Evolutionary conservation across 2,888 invertebrate genomes (phyloP).

Genomic region (Heteropelma amictum): DNA sequence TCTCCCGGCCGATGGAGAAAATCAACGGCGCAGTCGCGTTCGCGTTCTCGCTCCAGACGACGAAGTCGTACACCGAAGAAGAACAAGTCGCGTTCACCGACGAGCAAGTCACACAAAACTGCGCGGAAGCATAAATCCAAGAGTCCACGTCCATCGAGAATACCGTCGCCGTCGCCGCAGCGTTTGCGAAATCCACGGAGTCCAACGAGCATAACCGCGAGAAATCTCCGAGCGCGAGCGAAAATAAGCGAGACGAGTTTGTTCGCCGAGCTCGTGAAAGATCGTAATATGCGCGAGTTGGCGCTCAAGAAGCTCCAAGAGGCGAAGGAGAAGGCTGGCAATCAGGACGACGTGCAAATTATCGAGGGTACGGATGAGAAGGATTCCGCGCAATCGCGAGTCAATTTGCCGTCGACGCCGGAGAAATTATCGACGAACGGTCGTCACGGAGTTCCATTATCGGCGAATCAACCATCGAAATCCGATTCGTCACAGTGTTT

Average conservation of each 20-base stretch:
- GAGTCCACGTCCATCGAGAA: slow-evolving; percentile 76
- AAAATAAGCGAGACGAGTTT: slow-evolving; percentile 94
- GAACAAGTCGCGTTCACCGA: slow-evolving; percentile 76
- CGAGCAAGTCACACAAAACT: slow-evolving; percentile 72
- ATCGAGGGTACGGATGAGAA: slow-evolving; percentile 74
- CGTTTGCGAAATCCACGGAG: slow-evolving; percentile 69
- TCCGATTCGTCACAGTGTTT: slow-evolving; percentile 71
- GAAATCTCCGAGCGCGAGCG: slow-evolving; percentile 79
- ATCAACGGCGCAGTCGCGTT: slow-evolving; percentile 72
- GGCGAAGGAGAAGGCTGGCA: slow-evolving; percentile 81
- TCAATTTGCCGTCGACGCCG: slow-evolving; percentile 48
- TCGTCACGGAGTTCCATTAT: slow-evolving; percentile 13
- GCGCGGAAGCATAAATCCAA: slow-evolving; percentile 79
- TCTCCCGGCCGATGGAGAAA: slow-evolving; percentile 81
- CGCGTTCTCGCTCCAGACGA: slow-evolving; percentile 79
- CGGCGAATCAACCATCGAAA: slow-evolving; percentile 40
- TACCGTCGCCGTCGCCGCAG: slow-evolving; percentile 75
- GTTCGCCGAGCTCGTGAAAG: slow-evolving; percentile 93
- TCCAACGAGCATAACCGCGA: slow-evolving; percentile 71
- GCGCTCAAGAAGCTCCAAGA: slow-evolving; percentile 85
- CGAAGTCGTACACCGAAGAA: slow-evolving; percentile 77
- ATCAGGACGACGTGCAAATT: slow-evolving; percentile 75
- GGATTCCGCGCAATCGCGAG: slow-evolving; percentile 67
- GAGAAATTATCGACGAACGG: slow-evolving; percentile 59
- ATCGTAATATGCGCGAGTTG: slow-evolving; percentile 89